Conservation (phyloP, 2,797 vertebrate species). For the Podargus strigoides region DNA sequence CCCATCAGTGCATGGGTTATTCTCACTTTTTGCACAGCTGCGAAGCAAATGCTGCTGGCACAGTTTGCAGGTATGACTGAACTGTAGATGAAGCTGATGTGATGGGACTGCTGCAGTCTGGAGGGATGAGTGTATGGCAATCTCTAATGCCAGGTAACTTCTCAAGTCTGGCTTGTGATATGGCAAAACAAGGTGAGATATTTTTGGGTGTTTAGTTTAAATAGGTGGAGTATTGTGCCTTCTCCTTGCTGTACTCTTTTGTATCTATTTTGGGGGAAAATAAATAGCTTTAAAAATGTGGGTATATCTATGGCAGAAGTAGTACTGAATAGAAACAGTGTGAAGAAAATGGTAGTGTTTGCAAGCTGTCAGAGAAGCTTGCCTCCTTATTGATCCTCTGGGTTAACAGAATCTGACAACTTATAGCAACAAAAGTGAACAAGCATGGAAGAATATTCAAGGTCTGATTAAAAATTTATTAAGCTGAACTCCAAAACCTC, state of each 20-base stretch:
- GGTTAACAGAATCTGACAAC: conserved; percentile 82
- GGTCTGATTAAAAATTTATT: conserved; percentile 70
- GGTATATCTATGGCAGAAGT: background rate
- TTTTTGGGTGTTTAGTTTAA: background rate
- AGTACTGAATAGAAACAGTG: conserved; percentile 30
- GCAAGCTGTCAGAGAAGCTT: conserved; percentile 26
- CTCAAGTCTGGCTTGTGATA: background rate
- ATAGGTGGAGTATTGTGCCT: background rate
- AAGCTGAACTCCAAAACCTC: conserved; percentile 40
- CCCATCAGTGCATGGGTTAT: conserved; percentile 70
- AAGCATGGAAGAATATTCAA: conserved; percentile 35
- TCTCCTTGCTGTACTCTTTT: background rate
- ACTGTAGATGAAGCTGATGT: conserved; percentile 14
- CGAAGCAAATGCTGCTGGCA: conserved; percentile 17
- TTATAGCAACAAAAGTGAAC: conserved; percentile 68
- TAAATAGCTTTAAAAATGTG: background rate
- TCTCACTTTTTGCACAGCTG: conserved; percentile 61
- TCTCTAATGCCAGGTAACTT: background rate
- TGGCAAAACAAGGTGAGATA: background rate
- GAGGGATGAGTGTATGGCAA: background rate
- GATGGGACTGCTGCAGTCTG: conserved; percentile 3
- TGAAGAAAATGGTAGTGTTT: conserved; percentile 34
- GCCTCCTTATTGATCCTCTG: conserved; percentile 48
- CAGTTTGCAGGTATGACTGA: conserved; percentile 75
- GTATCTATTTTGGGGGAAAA: background rate